phyloP scores from a whole-genome alignment of 2,113 vertebrate species.

The Ondatra zibethicus region DNA sequence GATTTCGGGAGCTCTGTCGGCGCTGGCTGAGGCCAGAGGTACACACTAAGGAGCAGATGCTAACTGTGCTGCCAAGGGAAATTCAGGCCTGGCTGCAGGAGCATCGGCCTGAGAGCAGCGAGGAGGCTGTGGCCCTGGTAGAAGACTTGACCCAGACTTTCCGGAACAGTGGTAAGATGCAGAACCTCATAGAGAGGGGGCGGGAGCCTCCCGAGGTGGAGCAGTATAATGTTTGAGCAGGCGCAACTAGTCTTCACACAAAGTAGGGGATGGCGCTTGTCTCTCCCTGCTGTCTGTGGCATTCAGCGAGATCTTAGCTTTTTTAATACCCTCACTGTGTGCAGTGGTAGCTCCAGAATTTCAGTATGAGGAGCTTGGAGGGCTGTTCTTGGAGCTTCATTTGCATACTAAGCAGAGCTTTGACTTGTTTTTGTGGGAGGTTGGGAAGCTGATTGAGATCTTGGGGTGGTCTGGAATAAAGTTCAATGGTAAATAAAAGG shows the following conservation, averaged over 20 bases:
- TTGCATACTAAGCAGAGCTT: background rate
- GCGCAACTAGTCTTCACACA: background rate
- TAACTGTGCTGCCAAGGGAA: slow-evolving; percentile 68
- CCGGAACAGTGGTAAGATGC: slow-evolving; percentile 70
- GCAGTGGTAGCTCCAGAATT: background rate
- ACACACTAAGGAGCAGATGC: slow-evolving; percentile 80
- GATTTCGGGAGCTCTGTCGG: slow-evolving; percentile 77
- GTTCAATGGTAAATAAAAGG: too few relatives aligned
- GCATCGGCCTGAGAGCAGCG: slow-evolving; percentile 71
- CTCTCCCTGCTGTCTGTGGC: background rate
- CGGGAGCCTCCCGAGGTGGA: background rate
- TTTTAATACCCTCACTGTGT: background rate
- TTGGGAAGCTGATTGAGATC: background rate
- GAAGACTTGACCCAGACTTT: slow-evolving; percentile 76
- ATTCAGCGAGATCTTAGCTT: background rate
- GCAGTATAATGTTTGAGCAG: background rate
- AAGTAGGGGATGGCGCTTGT: too few relatives aligned
- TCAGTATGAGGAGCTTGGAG: background rate
- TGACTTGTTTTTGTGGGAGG: background rate
- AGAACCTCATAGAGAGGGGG: background rate
- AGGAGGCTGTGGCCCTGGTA: slow-evolving; percentile 73
- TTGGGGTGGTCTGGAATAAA: background rate
- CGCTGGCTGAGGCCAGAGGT: slow-evolving; percentile 78
- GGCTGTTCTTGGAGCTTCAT: background rate
- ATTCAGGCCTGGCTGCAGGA: slow-evolving; percentile 80